A percentile compares a stretch with the other conserved stretches of the same genome.
Evolutionary conservation across 2,797 vertebrate genomes (phyloP).

Genomic region (Enteromius paludinosus): DNA sequence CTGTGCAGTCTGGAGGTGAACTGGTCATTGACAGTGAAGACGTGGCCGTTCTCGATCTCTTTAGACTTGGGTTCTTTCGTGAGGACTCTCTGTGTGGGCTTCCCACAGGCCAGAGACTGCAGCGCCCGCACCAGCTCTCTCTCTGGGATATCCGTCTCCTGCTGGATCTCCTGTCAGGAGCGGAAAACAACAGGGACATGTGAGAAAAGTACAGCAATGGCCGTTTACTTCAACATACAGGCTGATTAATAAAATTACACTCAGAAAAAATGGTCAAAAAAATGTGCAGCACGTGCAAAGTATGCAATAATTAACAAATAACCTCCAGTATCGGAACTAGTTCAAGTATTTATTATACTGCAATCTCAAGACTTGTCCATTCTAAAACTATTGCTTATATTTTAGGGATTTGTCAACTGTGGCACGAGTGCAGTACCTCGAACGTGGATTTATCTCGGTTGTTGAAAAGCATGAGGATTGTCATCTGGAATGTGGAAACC

Average conservation of each 20-base stretch:
- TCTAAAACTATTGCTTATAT: background rate
- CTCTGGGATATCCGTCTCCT: constrained; percentile 90
- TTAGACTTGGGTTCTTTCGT: constrained; percentile 98
- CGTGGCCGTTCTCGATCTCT: constrained; percentile 97
- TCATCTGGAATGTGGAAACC: constrained; percentile 99
- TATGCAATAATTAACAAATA: background rate
- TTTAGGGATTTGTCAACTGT: background rate
- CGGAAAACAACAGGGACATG: background rate
- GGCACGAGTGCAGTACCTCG: constrained; percentile 83
- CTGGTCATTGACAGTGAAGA: constrained; percentile 99
- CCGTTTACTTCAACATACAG: background rate
- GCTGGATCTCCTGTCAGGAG: constrained; percentile 85
- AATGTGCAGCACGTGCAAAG: background rate
- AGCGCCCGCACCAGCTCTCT: constrained; percentile 88
- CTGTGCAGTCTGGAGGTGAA: constrained; percentile 99
- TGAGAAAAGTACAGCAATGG: background rate
- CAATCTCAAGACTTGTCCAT: background rate
- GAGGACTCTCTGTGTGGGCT: constrained; percentile 95
- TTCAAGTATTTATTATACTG: background rate
- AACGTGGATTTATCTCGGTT: constrained; percentile 97
- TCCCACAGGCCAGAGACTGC: constrained; percentile 86
- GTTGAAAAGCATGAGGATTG: constrained; percentile 99
- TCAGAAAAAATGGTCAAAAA: background rate
- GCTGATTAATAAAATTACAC: background rate
- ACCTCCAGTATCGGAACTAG: background rate